Evolutionary conservation across 2,888 invertebrate species (phyloP).

Genomic region (Yponomeuta cagnagella): DNA sequence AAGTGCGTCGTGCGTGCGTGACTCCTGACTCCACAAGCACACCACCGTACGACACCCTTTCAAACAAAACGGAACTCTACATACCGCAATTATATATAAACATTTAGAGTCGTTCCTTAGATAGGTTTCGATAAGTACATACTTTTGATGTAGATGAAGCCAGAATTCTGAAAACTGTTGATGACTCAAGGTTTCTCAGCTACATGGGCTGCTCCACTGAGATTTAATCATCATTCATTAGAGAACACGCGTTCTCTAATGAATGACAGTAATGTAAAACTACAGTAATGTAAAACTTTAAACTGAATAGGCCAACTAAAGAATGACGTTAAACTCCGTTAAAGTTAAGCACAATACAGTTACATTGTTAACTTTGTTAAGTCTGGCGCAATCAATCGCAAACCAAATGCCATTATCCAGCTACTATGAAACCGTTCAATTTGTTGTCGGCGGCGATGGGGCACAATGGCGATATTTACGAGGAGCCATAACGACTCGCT

Average conservation of each 20-base stretch:
- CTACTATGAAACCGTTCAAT: slow-evolving; percentile 5
- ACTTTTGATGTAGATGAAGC: not conserved
- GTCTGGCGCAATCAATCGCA: slow-evolving; percentile 12
- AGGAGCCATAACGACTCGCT: slow-evolving; percentile 22
- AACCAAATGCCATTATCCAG: slow-evolving; percentile 7
- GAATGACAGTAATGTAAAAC: not conserved
- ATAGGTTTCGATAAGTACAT: not conserved
- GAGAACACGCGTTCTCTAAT: not conserved
- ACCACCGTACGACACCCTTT: not conserved
- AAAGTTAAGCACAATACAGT: slow-evolving; percentile 9
- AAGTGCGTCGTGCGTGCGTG: not conserved
- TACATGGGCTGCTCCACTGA: not conserved
- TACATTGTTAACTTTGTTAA: slow-evolving; percentile 14
- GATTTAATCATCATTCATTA: not conserved
- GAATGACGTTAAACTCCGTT: not conserved
- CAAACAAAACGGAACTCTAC: not conserved
- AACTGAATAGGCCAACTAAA: not conserved
- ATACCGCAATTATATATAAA: not conserved
- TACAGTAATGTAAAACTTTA: not conserved
- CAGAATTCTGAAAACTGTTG: not conserved
- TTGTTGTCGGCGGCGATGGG: slow-evolving; percentile 8
- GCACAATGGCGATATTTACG: slow-evolving; percentile 21
- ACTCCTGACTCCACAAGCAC: not conserved
- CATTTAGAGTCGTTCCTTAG: not conserved
- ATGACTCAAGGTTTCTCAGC: not conserved